Conservation (phyloP, 2,888 invertebrate genomes). For the Cremastobaeus sp. region DNA sequence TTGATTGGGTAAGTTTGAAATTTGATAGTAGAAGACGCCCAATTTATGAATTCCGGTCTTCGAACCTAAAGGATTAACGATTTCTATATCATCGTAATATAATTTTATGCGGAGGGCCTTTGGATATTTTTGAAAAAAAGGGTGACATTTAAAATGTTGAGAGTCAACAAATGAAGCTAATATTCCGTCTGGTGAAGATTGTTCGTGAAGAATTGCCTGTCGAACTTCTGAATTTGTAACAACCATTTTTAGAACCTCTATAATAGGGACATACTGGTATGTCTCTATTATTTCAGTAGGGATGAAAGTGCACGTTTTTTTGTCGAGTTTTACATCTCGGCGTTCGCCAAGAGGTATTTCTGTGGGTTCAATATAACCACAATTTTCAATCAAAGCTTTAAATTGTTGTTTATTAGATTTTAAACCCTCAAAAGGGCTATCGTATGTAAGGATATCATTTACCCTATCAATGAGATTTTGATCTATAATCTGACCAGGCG, state of each 20-base stretch:
- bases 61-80: constrained; percentile 52
- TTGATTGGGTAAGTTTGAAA: constrained; percentile 54
- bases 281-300: constrained; percentile 43
- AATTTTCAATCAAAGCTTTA: constrained; percentile 33
- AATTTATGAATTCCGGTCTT: constrained; percentile 60
- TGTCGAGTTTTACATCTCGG: constrained; percentile 33
- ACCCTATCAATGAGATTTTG: constrained; percentile 7
- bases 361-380: constrained; percentile 33
- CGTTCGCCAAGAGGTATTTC: constrained; percentile 38
- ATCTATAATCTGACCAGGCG: too few species aligned
- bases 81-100: too few species aligned
- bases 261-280: constrained; percentile 57
- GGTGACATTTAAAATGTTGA: constrained; percentile 37
- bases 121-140: constrained; percentile 36
- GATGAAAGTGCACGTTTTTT: background rate
- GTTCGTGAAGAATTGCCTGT: constrained; percentile 41
- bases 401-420: constrained; percentile 43
- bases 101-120: constrained; percentile 47
- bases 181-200: constrained; percentile 30
- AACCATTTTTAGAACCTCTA: constrained; percentile 35
- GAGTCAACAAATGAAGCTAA: constrained; percentile 53
- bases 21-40: constrained; percentile 52
- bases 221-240: constrained; percentile 27
- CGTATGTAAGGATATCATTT: constrained; percentile 24
- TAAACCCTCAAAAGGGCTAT: constrained; percentile 32